These are phyloP conservation scores for Diarsia dahlii DNA, from an alignment of 2,888 invertebrate genomes.

Conservation along the genomic window DNA sequence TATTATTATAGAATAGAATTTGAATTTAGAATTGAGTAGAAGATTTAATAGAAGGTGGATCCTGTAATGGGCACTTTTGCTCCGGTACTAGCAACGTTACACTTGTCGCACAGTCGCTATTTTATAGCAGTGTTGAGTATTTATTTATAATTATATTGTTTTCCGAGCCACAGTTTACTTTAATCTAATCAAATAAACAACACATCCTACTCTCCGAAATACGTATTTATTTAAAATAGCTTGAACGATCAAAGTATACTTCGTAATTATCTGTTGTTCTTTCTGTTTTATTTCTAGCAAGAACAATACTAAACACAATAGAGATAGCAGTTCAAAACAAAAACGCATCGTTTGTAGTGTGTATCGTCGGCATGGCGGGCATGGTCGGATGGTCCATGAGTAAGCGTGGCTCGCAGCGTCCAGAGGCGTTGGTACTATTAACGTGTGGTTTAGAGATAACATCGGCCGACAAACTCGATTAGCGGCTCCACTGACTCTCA, in stretches of 20 bases:
- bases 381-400: slow-evolving; percentile 36
- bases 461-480: slow-evolving; percentile 91
- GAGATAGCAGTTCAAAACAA: slow-evolving; percentile 36
- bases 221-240: slow-evolving; percentile 5
- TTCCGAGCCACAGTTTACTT: not conserved
- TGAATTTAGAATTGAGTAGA: not conserved
- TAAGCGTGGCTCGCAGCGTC: slow-evolving; percentile 55
- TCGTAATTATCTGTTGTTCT: not conserved
- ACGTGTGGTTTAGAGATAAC: slow-evolving; percentile 88
- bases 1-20: not conserved
- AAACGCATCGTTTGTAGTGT: slow-evolving; percentile 26
- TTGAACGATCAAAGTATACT: not conserved
- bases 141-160: too few species aligned
- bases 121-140: not conserved
- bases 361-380: slow-evolving; percentile 5
- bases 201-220: not conserved
- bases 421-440: slow-evolving; percentile 87
- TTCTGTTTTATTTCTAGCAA: not conserved
- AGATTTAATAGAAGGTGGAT: not conserved
- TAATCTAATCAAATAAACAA: not conserved
- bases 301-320: slow-evolving; percentile 18
- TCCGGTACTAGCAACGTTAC: not conserved
- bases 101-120: not conserved
- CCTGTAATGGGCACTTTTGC: not conserved
- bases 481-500: slow-evolving; percentile 84